Percentiles rank a stretch among this genome's conserved stretches.
Conservation (phyloP, 2,113 vertebrate genomes). For the Nibea albiflora region DNA sequence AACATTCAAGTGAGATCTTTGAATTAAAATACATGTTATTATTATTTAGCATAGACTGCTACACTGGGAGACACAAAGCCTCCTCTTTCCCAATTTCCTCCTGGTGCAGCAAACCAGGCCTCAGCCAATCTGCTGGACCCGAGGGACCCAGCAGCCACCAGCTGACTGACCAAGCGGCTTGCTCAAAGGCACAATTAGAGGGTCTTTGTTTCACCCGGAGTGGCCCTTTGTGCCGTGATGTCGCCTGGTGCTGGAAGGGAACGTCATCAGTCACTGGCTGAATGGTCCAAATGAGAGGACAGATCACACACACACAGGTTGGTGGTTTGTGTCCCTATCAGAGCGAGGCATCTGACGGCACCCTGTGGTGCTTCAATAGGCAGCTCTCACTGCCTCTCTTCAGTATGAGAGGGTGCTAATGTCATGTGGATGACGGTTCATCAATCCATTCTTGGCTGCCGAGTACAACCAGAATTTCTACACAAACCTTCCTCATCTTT, state of each 20-base stretch:
- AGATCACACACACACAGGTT: conserved; percentile 54
- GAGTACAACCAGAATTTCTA: background rate
- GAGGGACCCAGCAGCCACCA: conserved; percentile 78
- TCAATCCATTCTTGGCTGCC: conserved; percentile 32
- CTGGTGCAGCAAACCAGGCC: conserved; percentile 30
- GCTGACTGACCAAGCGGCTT: conserved; percentile 71
- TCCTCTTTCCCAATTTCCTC: conserved; percentile 46
- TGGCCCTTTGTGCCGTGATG: conserved; percentile 73
- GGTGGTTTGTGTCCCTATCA: conserved; percentile 50
- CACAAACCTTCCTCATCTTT: background rate
- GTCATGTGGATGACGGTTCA: conserved; percentile 30
- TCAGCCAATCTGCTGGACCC: conserved; percentile 74
- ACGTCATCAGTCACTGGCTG: conserved; percentile 80
- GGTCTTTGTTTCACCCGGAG: conserved; percentile 82
- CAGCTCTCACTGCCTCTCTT: conserved; percentile 34
- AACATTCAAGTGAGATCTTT: background rate
- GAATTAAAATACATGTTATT: background rate
- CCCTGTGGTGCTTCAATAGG: conserved; percentile 57
- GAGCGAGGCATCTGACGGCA: conserved; percentile 51
- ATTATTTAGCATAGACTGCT: background rate
- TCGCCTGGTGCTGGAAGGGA: conserved; percentile 66
- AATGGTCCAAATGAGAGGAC: conserved; percentile 57
- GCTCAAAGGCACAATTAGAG: conserved; percentile 85
- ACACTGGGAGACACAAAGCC: conserved; percentile 49
- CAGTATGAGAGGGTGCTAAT: conserved; percentile 42